Evolutionary conservation across 2,888 invertebrate genomes (phyloP), one percentile per base, ranked within the genome.

Genomic region (Chloroclystis v-ata): DNA sequence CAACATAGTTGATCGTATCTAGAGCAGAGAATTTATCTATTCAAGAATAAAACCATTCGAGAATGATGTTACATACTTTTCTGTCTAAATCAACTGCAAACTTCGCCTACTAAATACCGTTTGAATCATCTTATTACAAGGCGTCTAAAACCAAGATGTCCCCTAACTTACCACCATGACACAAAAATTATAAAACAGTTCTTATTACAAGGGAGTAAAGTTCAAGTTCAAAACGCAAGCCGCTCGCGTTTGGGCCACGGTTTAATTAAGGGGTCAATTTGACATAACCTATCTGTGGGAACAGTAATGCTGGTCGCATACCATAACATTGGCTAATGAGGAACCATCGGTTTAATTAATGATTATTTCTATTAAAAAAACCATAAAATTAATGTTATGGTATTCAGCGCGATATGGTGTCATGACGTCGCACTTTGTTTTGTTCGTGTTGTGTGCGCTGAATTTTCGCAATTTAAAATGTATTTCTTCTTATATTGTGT

Each of bases 241-340:
- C 56, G 56, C 54, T 51, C 35, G 45, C 49, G 38, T 57, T 61
- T 61, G 56, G 29, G 47, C 63, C 63, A 60, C 54, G 51, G 52
- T 25, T 42, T 54, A 54, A 63, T 65, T 59, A 63, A 54, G 54
- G 43, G 65, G 64, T 68, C 64, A 69, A 69, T 67, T 59, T 62
- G 62, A 46, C 43, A 60, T 67, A 60, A 57, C 61, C 54, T 48
- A 52, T 54, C 56, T 56, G 56, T 72, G 67, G 63, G 72, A 72
- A 66, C 54, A 40, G 47, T 61, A 57, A 46, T 49, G 42, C 32
- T 49, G 47, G 20, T 13, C 26, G 11, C 11, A 29, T 13, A 39
- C 49, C 20, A 50, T 38, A 48, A 43, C 28, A 43, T 20, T 30
- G 20, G 10, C 32, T 25, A 4, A 28, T 37, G 14, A 10, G 4